Conservation (phyloP, 1,140 invertebrate species). For the Phenacoccus solenopsis region DNA sequence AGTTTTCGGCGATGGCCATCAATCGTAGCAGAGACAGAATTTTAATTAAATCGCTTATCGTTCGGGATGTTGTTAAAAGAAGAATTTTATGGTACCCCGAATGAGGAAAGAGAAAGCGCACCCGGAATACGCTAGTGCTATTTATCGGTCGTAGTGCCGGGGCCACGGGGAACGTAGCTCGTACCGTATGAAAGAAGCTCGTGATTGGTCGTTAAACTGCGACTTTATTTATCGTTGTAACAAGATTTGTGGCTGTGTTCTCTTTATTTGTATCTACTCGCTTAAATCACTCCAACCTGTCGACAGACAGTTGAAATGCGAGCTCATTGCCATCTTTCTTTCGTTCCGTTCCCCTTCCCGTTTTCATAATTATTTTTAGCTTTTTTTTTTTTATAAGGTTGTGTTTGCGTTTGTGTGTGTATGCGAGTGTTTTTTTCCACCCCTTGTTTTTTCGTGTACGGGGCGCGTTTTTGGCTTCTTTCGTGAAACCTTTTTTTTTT, state of each 20-base stretch:
- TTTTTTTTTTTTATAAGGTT: background rate
- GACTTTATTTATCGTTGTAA: constrained; percentile 18
- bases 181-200: constrained; percentile 16
- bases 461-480: too few species aligned
- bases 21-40: constrained; percentile 13
- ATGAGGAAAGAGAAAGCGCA: background rate
- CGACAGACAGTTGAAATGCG: constrained; percentile 15
- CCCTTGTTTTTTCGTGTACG: background rate
- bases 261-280: constrained; percentile 18
- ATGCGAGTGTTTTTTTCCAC: constrained; percentile 1
- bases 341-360: background rate
- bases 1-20: constrained; percentile 14
- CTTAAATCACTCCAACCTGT: constrained; percentile 17
- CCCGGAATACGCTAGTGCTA: constrained; percentile 14
- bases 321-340: constrained; percentile 12
- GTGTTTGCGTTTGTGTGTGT: background rate
- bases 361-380: constrained; percentile 13
- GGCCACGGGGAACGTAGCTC: background rate
- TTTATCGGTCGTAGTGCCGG: constrained; percentile 7
- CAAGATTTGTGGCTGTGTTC: constrained; percentile 17
- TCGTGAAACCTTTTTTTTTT: too few species aligned
- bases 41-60: constrained; percentile 17
- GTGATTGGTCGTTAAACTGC: constrained; percentile 17
- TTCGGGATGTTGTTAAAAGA: constrained; percentile 14
- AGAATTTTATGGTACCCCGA: constrained; percentile 12